Conservation (phyloP, 2,113 vertebrate genomes). For the Microcebus griseorufus region DNA sequence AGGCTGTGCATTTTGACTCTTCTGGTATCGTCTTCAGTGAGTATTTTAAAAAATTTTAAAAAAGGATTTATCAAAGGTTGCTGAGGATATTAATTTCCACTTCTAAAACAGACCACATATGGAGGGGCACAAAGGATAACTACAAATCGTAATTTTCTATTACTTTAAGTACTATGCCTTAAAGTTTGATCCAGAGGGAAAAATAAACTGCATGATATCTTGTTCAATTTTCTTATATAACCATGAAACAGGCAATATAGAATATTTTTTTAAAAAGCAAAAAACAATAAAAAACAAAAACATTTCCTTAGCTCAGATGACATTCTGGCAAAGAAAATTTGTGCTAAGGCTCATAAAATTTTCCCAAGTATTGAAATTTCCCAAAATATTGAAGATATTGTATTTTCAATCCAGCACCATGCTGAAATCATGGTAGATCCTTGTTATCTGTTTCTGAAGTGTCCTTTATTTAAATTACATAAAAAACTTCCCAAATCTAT, state of each 20-base stretch:
- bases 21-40: neutral
- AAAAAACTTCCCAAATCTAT: neutral
- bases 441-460: neutral
- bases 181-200: neutral
- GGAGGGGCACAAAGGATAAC: neutral
- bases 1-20: neutral
- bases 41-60: neutral
- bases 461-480: neutral
- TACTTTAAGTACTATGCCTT: neutral
- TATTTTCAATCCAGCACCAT: neutral
- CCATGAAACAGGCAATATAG: neutral
- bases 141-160: neutral
- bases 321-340: slow-evolving; percentile 18
- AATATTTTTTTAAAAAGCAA: neutral
- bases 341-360: neutral
- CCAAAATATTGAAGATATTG: neutral
- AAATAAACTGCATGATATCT: neutral
- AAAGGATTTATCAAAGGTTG: slow-evolving; percentile 13
- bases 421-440: neutral
- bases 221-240: neutral
- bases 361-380: neutral
- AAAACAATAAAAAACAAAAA: neutral
- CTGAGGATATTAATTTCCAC: neutral
- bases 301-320: neutral
- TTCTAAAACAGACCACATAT: neutral